Evolutionary conservation across 2,888 invertebrate genomes (phyloP), one percentile per base, ranked within the genome.

Genomic region (Dryomyza anilis): DNA sequence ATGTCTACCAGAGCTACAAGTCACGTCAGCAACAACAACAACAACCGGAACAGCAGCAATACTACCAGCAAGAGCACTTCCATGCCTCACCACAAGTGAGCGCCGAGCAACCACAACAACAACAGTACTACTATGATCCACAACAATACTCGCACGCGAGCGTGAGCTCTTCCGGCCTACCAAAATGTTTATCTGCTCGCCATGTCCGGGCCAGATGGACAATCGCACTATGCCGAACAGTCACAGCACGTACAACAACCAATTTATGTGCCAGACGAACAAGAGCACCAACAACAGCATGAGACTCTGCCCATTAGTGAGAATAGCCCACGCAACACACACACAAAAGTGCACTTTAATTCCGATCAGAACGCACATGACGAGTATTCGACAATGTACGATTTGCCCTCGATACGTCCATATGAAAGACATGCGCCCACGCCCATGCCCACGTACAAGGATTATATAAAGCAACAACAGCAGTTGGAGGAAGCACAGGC

Each of bases 301-400:
- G 45, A 45, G n/a, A n/a, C 71, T 3, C 63, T 76, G 14, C 75
- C 76, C 33, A 74, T 78, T 2, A 76, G 74, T 2, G 83, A 84
- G 69, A 84, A 84, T 66, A 82, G 77, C 74, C 83, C 83, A 1
- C 75, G 81, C 2, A 61, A 73, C 56, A 80, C 81, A 0, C 83
- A 84, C 67, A 84, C 83, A 4, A 81, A 80, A 63, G 81, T 83
- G 10, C 70, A 79, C 55, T 83, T 83, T 66, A 72, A 71, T 39
- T 63, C 60, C 23, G 70, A 74, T 3, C 45, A 67, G 45, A 65
- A 65, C 29, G 68, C 64, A 2, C 68, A 70, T 8, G 78, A 80
- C 56, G n/a, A n/a, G n/a, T 74, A 81, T 58, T 72, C 75, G 2
- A 67, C 73, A 3, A 72, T 71, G 65, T 79, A 81, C 29, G 68